Base-by-base conservation (phyloP, 92 coral and sea anemone species). In the Heteractis magnifica region DNA sequence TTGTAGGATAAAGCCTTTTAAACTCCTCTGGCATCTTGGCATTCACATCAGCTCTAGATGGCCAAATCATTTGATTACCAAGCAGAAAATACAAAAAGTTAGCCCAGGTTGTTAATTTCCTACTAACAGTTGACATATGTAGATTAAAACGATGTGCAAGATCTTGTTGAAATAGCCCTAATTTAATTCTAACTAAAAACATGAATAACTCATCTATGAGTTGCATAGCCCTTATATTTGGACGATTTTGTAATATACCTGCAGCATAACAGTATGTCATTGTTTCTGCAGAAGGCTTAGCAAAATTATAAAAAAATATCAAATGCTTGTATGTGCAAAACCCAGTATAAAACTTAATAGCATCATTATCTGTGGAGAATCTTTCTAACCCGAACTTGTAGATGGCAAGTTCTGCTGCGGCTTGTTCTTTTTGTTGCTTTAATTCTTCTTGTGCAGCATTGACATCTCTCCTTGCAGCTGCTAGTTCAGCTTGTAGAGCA, bases 361-460 rank as follows among this genome's bases (percentile, higher is more conserved):
- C 58, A 53, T 53, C 58, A 53, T 70, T 8, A 78, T 20, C 52
- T 10, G 64, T 44, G 26, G 58, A 76, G 80, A 51, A 51, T 59
- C 21, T 56, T 41, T 76, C 59, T 59, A 76, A 59, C 80, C 34
- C 21, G 41, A 51, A 53, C 6, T 53, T 53, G 58, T 53, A 53
- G 6, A 53, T 53, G 58, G 58, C 58, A 53, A 53, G 58, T 53
- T 53, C 58, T 53, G 58, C 58, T 53, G 58, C 58, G 13, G 58
- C 58, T 53, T 8, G 56, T 53, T 76, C 80, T 18, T 76, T 76
- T 11, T 76, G 80, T 76, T 13, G 4, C 52, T 5, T 23, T 23
- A 76, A 49, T 76, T 76, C 64, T 76, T 76, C 51, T 49, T 49
- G 80, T 76, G 80, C 80, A 76, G 80, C 80, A 76, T 18, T 76